phyloP scores from a whole-genome alignment of 2,797 vertebrate genomes.

The Orientallactaga sibirica region DNA sequence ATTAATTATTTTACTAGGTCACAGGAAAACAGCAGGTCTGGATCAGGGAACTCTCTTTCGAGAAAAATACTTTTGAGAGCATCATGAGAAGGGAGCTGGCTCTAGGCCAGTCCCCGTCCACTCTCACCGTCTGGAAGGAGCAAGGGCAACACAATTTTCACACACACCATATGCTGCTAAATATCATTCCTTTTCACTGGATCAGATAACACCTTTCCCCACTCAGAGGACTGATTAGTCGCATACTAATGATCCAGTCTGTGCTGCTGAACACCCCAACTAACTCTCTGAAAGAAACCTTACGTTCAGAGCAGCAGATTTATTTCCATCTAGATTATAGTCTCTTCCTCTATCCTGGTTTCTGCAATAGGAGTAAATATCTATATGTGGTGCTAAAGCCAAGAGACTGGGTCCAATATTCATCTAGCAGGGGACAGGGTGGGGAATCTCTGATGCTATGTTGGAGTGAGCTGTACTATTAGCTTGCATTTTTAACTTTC shows the following conservation, averaged over 20 bases:
- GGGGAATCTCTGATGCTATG: too few relatives aligned
- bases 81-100: neutral
- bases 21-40: slow-evolving; percentile 4
- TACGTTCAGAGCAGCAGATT: neutral
- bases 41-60: neutral
- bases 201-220: slow-evolving; percentile 30
- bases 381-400: neutral
- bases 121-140: neutral
- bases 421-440: neutral
- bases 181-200: neutral
- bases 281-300: neutral
- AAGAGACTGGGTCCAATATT: neutral
- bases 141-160: slow-evolving; percentile 38
- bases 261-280: neutral
- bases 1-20: slow-evolving; percentile 41
- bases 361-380: neutral
- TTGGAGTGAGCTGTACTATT: neutral
- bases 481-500: neutral
- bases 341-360: neutral
- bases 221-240: neutral
- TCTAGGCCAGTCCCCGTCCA: neutral
- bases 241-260: neutral
- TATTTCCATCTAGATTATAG: neutral
- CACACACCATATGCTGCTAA: neutral
- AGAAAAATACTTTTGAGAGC: slow-evolving; percentile 38